Conservation (phyloP, 1,140 invertebrate genomes). For the Drosophila mojavensis region DNA sequence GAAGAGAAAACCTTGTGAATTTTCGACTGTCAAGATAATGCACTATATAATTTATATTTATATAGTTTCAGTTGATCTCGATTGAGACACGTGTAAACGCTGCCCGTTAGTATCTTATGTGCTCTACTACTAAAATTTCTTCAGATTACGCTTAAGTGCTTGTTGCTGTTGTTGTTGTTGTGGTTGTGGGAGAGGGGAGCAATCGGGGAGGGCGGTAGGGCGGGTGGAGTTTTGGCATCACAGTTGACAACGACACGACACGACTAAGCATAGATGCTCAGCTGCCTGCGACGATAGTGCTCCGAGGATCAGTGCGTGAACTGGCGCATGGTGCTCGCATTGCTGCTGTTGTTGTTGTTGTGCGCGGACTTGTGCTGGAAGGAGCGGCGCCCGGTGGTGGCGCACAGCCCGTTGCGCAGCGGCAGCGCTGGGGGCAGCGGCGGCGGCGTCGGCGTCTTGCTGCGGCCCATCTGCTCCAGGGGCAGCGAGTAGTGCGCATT, state of each 20-base stretch:
- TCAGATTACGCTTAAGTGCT: constrained; percentile 12
- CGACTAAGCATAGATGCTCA: constrained; percentile 71
- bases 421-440: constrained; percentile 81
- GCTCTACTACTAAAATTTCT: constrained; percentile 45
- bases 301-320: constrained; percentile 73
- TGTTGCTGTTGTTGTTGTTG: too few species aligned
- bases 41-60: too few species aligned
- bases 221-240: constrained; percentile 60
- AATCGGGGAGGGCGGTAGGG: background rate
- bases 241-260: constrained; percentile 48
- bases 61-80: background rate
- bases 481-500: constrained; percentile 81
- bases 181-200: background rate
- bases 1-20: background rate
- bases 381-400: constrained; percentile 72
- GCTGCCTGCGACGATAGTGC: constrained; percentile 70
- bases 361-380: constrained; percentile 63
- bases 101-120: constrained; percentile 20
- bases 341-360: constrained; percentile 43
- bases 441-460: constrained; percentile 78
- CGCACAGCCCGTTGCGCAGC: constrained; percentile 70
- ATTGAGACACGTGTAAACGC: constrained; percentile 20
- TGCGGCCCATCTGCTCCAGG: constrained; percentile 69
- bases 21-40: too few species aligned
- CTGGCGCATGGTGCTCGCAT: constrained; percentile 57